Evolutionary conservation across 1,140 invertebrate species (phyloP).

Genomic region (Formica selysi): DNA sequence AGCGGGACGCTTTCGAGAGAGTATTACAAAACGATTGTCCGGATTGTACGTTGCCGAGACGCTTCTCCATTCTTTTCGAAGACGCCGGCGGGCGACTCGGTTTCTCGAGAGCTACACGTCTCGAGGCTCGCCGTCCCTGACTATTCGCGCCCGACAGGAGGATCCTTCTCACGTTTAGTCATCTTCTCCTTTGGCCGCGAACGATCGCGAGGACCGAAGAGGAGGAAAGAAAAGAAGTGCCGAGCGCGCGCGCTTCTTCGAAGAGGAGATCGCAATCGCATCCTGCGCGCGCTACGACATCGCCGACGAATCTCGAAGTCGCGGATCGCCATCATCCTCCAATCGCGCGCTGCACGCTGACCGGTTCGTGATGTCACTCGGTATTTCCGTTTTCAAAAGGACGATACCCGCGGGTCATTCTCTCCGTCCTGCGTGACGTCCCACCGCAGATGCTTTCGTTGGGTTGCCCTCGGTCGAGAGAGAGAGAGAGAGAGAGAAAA

Average conservation of each 20-base stretch:
- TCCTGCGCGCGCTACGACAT: conserved; percentile 54
- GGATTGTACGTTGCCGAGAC: conserved; percentile 31
- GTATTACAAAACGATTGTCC: conserved; percentile 45
- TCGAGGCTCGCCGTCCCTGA: conserved; percentile 58
- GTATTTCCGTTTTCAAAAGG: conserved; percentile 76
- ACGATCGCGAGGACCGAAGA: background rate
- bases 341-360: conserved; percentile 61
- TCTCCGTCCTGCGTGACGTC: conserved; percentile 47
- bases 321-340: conserved; percentile 26
- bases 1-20: conserved; percentile 40
- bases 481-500: too few relatives aligned
- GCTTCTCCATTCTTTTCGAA: conserved; percentile 38
- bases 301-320: conserved; percentile 72
- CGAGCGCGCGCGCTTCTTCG: background rate
- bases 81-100: conserved; percentile 23
- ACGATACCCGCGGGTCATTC: conserved; percentile 29
- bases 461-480: background rate
- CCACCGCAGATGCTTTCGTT: conserved; percentile 9
- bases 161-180: conserved; percentile 76
- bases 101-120: conserved; percentile 27
- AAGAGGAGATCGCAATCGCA: conserved; percentile 67
- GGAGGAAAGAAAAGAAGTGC: conserved; percentile 58
- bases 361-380: conserved; percentile 80
- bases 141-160: conserved; percentile 61
- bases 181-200: conserved; percentile 62